Evolutionary conservation across 2,888 invertebrate genomes (phyloP), one percentile per base, ranked within the genome.

Genomic region (Scrobipalpa atriplicella): DNA sequence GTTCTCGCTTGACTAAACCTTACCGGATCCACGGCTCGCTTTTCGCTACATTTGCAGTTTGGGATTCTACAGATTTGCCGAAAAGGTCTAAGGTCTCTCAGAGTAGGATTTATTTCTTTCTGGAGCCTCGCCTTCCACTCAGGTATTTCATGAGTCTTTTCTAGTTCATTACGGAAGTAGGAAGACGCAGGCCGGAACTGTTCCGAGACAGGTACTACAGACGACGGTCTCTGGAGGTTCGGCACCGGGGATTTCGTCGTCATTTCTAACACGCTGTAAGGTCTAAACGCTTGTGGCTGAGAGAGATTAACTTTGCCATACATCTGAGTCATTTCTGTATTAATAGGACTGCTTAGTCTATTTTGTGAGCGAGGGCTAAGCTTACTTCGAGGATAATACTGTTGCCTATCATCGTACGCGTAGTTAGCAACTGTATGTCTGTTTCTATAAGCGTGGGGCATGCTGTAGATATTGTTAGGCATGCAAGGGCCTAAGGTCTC

Each of bases 261-360:
- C 0, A 83, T 85, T 77, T 93, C 93, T 51, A 93, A 76, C 67
- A 93, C 92, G 71, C 93, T 93, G 54, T 87, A 90, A 0, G 93
- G 93, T 75, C 93, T 83, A 68, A 87, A 89, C 1, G 81, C 73
- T 70, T 87, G 88, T 6, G 84, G 80, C 6, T 82, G 83, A 54
- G 82, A 80, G 1, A 77, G 70, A 51, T 83, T 84, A 58, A 73
- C 80, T 72, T 85, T 90, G 0, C 78, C 69, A 62, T 84, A 84
- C 47, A 86, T 78, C 16, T 84, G 82, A 3, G 83, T 73, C 1
- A 84, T 65, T 63, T 92, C 89, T 1, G 87, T 85, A 66, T 82
- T 87, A 2, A 83, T 82, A 1, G 88, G 87, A 66, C 83, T 87
- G 6, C 83, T 82, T 2, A 82, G 61, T 0, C 84, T 75, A 6